These are phyloP conservation scores for Misgurnus mizolepis DNA, from an alignment of 2,113 vertebrate genomes.

Conservation along the genomic window DNA sequence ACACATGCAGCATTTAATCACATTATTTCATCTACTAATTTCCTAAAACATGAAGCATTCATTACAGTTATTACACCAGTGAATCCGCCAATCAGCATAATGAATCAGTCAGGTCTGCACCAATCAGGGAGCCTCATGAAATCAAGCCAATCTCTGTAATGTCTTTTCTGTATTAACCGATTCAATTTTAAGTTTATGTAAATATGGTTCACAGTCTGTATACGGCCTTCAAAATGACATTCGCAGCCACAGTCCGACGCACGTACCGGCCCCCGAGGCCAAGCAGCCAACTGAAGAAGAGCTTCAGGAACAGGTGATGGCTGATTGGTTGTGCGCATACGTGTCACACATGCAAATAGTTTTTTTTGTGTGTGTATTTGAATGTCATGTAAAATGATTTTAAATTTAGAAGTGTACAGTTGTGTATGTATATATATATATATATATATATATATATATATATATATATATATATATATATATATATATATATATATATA, in stretches of 20 bases:
- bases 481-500: too few relatives aligned
- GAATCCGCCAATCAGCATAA: not conserved
- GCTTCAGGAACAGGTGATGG: constrained; percentile 87
- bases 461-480: too few relatives aligned
- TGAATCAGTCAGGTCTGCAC: not conserved
- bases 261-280: constrained; percentile 87
- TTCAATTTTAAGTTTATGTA: not conserved
- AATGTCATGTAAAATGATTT: not conserved
- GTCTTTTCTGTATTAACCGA: not conserved
- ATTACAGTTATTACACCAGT: not conserved
- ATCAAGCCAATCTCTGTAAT: not conserved
- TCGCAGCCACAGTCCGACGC: constrained; percentile 92
- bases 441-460: too few relatives aligned
- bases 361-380: too few relatives aligned
- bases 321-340: constrained; percentile 14
- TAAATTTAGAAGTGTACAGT: too few relatives aligned
- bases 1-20: constrained; percentile 3
- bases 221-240: constrained; percentile 96
- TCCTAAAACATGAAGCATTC: constrained; percentile 2
- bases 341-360: too few relatives aligned
- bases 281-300: constrained; percentile 94
- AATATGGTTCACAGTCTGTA: constrained; percentile 79
- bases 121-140: not conserved
- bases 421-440: not conserved
- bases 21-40: not conserved